Conservation (phyloP, 2,888 invertebrate species). For the Abrostola triplasia region DNA sequence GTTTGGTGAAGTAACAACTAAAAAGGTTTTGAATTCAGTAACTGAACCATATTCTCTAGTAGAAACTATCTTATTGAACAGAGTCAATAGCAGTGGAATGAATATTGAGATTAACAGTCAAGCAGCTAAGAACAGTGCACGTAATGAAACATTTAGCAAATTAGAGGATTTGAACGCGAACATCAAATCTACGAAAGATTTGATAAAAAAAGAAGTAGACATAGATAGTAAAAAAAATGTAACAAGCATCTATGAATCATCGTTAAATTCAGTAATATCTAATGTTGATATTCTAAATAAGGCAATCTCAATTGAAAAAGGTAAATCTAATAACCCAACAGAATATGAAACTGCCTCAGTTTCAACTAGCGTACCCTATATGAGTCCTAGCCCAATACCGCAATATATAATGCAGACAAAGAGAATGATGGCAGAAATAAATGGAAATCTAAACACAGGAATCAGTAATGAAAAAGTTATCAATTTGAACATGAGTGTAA, state of each 20-base stretch:
- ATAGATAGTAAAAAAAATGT: conserved; percentile 10
- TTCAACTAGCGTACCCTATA: neutral
- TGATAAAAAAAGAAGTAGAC: conserved; percentile 8
- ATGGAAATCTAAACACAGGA: neutral
- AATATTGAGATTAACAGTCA: neutral
- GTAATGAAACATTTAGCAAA: neutral
- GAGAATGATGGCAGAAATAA: neutral
- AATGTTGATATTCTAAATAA: neutral
- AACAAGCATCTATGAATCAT: conserved; percentile 6
- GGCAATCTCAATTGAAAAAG: neutral
- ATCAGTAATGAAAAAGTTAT: neutral
- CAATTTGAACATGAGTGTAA: neutral
- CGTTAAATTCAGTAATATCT: neutral
- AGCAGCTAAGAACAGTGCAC: neutral
- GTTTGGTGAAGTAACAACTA: conserved; percentile 5
- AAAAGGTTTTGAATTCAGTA: conserved; percentile 14
- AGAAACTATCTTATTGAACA: conserved; percentile 21
- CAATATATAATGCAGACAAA: neutral
- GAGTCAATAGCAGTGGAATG: conserved; percentile 9
- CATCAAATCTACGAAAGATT: conserved; percentile 7
- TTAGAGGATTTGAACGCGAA: conserved; percentile 13
- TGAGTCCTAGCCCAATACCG: neutral
- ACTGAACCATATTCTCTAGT: conserved; percentile 20
- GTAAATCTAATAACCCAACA: neutral
- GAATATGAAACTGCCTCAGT: neutral